These are phyloP conservation scores for Zele albiditarsus DNA, from an alignment of 2,888 invertebrate species.

Conservation along the genomic window DNA sequence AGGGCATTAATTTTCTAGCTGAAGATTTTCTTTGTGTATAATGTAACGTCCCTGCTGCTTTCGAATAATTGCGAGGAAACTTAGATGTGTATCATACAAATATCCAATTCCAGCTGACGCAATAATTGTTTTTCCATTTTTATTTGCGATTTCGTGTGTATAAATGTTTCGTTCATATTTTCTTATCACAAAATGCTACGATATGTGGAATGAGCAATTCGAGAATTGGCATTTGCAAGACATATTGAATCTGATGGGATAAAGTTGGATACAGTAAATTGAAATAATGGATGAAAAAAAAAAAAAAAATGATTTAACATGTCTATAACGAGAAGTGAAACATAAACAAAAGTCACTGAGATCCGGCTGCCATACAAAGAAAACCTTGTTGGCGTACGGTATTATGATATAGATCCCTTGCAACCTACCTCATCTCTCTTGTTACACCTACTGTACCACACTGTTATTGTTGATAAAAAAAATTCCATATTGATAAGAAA, in stretches of 20 bases:
- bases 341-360: conserved; percentile 42
- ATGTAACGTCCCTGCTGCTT: background rate
- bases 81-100: background rate
- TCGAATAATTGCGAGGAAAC: background rate
- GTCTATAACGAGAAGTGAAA: conserved; percentile 25
- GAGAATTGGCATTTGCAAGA: background rate
- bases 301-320: conserved; percentile 22
- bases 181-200: conserved; percentile 22
- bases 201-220: background rate
- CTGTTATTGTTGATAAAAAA: conserved; percentile 72
- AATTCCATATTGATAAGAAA: conserved; percentile 72
- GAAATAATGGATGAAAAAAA: conserved; percentile 5
- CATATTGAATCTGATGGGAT: background rate
- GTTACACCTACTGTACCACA: conserved; percentile 71
- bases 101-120: background rate
- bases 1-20: background rate
- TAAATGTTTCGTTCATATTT: conserved; percentile 16
- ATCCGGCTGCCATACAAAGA: conserved; percentile 45
- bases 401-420: conserved; percentile 67
- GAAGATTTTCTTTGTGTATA: background rate
- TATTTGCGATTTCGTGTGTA: conserved; percentile 16
- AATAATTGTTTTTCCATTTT: background rate
- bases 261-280: background rate
- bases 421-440: conserved; percentile 72
- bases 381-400: conserved; percentile 70